Conservation (phyloP, 2,113 vertebrate species). For the Sceloporus tristichus region DNA sequence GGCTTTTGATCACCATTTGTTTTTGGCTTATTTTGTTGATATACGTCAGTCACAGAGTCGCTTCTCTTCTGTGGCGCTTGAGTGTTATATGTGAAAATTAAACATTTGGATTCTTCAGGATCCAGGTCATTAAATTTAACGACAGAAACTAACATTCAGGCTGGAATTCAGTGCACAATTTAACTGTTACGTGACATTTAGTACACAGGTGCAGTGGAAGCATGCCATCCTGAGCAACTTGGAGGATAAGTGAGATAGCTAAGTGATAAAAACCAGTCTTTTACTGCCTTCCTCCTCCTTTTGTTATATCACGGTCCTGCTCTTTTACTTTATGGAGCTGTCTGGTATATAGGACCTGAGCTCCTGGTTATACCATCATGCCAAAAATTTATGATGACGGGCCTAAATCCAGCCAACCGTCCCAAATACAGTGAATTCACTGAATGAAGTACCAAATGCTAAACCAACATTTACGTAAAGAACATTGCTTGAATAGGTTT, state of each 20-base stretch:
- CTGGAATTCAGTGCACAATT: neutral
- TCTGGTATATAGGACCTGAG: neutral
- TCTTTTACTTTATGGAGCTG: neutral
- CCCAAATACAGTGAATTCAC: too few relatives aligned
- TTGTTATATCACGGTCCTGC: neutral
- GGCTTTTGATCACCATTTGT: constrained; percentile 34
- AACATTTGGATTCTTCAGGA: neutral
- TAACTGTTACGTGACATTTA: neutral
- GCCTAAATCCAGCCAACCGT: too few relatives aligned
- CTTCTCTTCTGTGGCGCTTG: constrained; percentile 49
- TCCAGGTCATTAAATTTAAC: neutral
- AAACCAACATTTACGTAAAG: too few relatives aligned
- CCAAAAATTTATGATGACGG: neutral
- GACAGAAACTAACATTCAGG: neutral
- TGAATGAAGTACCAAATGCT: too few relatives aligned
- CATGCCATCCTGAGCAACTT: neutral
- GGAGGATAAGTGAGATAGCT: neutral
- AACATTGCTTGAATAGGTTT: too few relatives aligned
- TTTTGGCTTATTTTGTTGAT: constrained; percentile 46
- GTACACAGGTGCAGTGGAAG: neutral
- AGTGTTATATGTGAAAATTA: constrained; percentile 36
- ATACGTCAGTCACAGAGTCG: neutral
- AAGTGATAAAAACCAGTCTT: neutral
- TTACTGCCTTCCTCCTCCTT: neutral
- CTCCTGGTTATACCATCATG: too few relatives aligned